Conservation (phyloP, 2,888 invertebrate species). For the Polymixis lichenea region DNA sequence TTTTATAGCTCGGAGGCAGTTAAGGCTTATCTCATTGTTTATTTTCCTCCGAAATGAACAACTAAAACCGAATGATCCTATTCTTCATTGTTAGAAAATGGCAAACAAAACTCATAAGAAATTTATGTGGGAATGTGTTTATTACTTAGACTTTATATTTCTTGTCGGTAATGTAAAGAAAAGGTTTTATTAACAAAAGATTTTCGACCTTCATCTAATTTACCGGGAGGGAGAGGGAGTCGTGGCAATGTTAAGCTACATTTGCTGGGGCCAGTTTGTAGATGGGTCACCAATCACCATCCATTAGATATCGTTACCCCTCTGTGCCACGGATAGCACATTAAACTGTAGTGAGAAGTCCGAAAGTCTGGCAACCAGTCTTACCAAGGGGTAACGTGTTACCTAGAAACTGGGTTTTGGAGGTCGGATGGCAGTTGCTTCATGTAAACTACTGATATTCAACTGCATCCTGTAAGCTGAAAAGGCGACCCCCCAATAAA, state of each 20-base stretch:
- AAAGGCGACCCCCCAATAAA: no score
- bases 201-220: not conserved
- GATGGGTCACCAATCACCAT: no score
- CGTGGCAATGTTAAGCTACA: not conserved
- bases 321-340: no score
- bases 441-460: no score
- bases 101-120: constrained; percentile 1
- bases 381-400: no score
- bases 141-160: not conserved
- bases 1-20: constrained; percentile 43
- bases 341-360: no score
- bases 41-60: constrained; percentile 40
- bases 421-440: no score
- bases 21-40: constrained; percentile 35
- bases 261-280: not conserved
- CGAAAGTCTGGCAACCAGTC: no score
- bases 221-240: not conserved
- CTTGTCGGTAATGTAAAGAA: not conserved
- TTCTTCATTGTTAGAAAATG: constrained; percentile 16
- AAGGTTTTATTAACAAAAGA: not conserved
- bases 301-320: no score
- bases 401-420: not conserved
- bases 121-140: not conserved
- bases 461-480: no score
- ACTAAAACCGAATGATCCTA: constrained; percentile 17